These are phyloP conservation scores for Drosophila mimica DNA, from an alignment of 2,888 invertebrate genomes.

Conservation along the genomic window DNA sequence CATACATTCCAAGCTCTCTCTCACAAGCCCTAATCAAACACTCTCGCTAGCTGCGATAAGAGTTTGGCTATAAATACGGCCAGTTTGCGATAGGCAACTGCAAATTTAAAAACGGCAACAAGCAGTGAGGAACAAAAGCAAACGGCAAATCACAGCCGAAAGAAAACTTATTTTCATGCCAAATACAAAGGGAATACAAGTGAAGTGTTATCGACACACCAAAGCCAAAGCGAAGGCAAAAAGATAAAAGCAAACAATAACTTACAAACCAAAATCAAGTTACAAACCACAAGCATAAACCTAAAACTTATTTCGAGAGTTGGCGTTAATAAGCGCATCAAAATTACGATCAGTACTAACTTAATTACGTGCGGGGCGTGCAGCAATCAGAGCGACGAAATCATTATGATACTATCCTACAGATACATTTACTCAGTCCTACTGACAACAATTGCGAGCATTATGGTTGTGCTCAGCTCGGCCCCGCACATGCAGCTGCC, in stretches of 20 bases:
- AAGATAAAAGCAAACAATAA: slow-evolving; percentile 28
- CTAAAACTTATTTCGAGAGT: not conserved
- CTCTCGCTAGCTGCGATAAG: slow-evolving; percentile 6
- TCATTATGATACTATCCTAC: slow-evolving; percentile 74
- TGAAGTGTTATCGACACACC: slow-evolving; percentile 72
- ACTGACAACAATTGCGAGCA: slow-evolving; percentile 72
- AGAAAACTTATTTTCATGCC: slow-evolving; percentile 66
- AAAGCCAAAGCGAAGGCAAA: slow-evolving; percentile 64
- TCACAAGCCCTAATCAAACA: not conserved
- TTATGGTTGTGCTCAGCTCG: slow-evolving; percentile 77
- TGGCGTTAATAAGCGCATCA: slow-evolving; percentile 46
- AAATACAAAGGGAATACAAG: slow-evolving; percentile 64
- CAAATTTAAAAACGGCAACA: slow-evolving; percentile 52
- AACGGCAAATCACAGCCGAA: slow-evolving; percentile 57
- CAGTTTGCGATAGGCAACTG: slow-evolving; percentile 13
- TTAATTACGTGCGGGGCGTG: slow-evolving; percentile 71
- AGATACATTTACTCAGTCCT: slow-evolving; percentile 73
- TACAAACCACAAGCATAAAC: slow-evolving; percentile 3
- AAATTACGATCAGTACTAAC: slow-evolving; percentile 62
- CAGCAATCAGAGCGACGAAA: slow-evolving; percentile 72
- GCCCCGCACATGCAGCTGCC: slow-evolving; percentile 65
- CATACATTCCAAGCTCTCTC: not conserved
- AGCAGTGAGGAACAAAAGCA: slow-evolving; percentile 46
- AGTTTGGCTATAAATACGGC: slow-evolving; percentile 58
- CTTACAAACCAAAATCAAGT: slow-evolving; percentile 1